Evolutionary conservation across 2,113 vertebrate species (phyloP).

Genomic region (Platanista minor): DNA sequence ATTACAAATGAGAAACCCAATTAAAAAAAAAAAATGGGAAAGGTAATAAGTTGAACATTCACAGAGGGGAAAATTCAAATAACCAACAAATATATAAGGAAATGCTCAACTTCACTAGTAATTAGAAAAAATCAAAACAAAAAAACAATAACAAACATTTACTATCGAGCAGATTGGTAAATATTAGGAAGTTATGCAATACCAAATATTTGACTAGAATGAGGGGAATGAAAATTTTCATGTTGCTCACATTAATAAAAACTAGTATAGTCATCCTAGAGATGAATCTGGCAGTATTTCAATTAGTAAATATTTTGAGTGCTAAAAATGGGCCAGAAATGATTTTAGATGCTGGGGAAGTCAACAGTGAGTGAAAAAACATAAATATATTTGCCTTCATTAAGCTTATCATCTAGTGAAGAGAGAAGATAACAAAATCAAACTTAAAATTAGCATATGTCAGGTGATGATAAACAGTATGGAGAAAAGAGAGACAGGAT

Average conservation of each 20-base stretch:
- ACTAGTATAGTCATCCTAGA: not conserved
- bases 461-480: not conserved
- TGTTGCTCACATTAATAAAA: not conserved
- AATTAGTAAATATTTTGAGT: not conserved
- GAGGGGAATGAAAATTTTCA: not conserved
- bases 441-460: not conserved
- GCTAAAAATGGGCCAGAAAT: not conserved
- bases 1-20: not conserved
- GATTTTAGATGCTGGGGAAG: not conserved
- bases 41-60: not conserved
- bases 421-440: not conserved
- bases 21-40: not conserved
- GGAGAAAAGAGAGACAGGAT: not conserved
- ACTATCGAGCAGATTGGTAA: not conserved
- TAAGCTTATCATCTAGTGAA: not conserved
- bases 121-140: not conserved
- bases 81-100: not conserved
- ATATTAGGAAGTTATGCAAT: not conserved
- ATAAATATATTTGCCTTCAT: not conserved
- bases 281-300: not conserved
- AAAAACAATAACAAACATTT: not conserved
- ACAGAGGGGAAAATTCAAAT: not conserved
- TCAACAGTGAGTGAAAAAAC: not conserved
- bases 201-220: not conserved
- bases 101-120: not conserved